Conservation (phyloP, 2,113 vertebrate genomes). For the Caloenas nicobarica region DNA sequence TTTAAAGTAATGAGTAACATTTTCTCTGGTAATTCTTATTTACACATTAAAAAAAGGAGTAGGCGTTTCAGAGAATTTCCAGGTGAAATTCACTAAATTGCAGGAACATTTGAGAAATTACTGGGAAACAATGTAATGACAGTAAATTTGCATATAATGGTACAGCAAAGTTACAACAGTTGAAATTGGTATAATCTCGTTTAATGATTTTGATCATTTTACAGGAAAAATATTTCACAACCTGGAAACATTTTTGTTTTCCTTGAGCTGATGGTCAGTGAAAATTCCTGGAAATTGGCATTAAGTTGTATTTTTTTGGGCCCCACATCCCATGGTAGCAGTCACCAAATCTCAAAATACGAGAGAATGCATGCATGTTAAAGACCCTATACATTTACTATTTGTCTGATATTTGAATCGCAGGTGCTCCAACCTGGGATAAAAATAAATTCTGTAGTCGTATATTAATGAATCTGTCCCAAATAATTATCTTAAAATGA, state of each 20-base stretch:
- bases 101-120: constrained; percentile 7
- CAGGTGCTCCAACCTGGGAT: neutral
- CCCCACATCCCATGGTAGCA: neutral
- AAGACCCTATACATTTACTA: neutral
- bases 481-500: constrained; percentile 61
- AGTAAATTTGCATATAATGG: constrained; percentile 18
- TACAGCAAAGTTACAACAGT: neutral
- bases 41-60: neutral
- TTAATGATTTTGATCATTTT: neutral
- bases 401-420: constrained; percentile 21
- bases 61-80: neutral
- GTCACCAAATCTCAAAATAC: neutral
- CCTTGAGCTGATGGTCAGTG: neutral
- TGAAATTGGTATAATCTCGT: neutral
- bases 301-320: neutral
- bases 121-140: neutral
- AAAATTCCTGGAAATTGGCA: neutral
- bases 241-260: neutral
- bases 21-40: neutral
- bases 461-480: constrained; percentile 56
- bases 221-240: neutral
- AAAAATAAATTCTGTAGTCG: constrained; percentile 54
- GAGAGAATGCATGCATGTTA: neutral
- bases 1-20: neutral
- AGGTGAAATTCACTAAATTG: neutral